Percentiles rank a stretch among this genome's conserved stretches.
Evolutionary conservation across 2,888 invertebrate genomes (phyloP).

Genomic region (Incurvaria masculella): DNA sequence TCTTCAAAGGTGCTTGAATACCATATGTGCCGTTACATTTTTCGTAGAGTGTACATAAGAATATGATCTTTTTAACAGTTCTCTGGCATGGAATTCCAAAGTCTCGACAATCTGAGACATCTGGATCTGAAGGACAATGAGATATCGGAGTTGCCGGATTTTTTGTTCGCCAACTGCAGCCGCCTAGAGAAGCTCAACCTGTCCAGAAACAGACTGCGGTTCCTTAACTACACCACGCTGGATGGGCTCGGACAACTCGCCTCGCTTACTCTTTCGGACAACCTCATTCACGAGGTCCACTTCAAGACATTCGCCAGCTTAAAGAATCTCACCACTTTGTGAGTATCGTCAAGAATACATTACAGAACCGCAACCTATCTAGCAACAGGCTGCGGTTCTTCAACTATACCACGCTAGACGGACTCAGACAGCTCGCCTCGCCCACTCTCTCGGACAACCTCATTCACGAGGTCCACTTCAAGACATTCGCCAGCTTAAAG

Average conservation of each 20-base stretch:
- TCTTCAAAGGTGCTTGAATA: constrained; percentile 7
- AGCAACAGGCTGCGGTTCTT: constrained; percentile 65
- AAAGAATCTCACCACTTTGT: constrained; percentile 68
- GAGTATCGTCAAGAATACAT: too few species aligned
- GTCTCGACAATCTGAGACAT: constrained; percentile 54
- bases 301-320: constrained; percentile 61
- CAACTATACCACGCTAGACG: constrained; percentile 58
- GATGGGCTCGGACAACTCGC: constrained; percentile 62
- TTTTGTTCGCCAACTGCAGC: constrained; percentile 53
- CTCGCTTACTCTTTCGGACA: constrained; percentile 67
- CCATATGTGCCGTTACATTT: neutral
- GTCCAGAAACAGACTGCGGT: constrained; percentile 65
- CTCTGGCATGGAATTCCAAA: constrained; percentile 51
- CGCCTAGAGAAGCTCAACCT: constrained; percentile 65
- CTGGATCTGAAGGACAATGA: constrained; percentile 69
- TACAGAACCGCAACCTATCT: too few species aligned
- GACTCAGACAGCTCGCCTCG: constrained; percentile 61
- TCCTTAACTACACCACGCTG: constrained; percentile 58
- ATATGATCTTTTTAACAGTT: constrained; percentile 38
- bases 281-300: constrained; percentile 62
- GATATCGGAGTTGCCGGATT: constrained; percentile 52
- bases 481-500: constrained; percentile 60
- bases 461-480: constrained; percentile 60
- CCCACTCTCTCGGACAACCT: constrained; percentile 71
- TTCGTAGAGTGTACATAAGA: too few species aligned